Conservation (phyloP, 1,140 invertebrate genomes). For the Drosophila malerkotliana region DNA sequence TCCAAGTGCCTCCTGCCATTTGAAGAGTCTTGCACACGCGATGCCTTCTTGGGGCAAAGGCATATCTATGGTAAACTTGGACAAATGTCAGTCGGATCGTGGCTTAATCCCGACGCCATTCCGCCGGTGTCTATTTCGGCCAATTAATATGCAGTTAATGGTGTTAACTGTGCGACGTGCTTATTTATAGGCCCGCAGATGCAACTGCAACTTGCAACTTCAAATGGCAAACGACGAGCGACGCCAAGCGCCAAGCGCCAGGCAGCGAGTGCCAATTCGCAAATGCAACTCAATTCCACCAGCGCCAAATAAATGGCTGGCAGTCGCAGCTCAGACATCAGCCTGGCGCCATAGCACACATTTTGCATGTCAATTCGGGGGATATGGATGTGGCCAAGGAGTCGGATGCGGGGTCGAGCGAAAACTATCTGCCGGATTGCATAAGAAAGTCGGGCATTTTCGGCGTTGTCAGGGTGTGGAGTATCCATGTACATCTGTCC, state of each 20-base stretch:
- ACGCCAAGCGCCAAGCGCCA: neutral
- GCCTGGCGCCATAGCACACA: conserved; percentile 47
- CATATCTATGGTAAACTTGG: conserved; percentile 45
- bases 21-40: conserved; percentile 4
- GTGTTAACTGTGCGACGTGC: conserved; percentile 73
- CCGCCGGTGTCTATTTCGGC: conserved; percentile 71
- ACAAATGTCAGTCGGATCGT: conserved; percentile 56
- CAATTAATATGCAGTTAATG: conserved; percentile 82
- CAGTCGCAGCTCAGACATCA: conserved; percentile 50
- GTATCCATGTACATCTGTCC: conserved; percentile 27
- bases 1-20: conserved; percentile 15
- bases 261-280: conserved; percentile 13
- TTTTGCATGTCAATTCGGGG: conserved; percentile 75
- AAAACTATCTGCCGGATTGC: conserved; percentile 69
- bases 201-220: conserved; percentile 62
- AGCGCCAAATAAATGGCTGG: conserved; percentile 63
- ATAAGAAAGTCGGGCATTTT: conserved; percentile 61
- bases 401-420: conserved; percentile 6
- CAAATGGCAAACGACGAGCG: conserved; percentile 29
- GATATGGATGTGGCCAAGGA: conserved; percentile 3
- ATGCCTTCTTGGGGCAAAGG: conserved; percentile 40
- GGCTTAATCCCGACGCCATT: conserved; percentile 42
- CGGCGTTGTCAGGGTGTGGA: conserved; percentile 31
- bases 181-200: conserved; percentile 75
- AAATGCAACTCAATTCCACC: conserved; percentile 61